A percentile compares a stretch with the other conserved stretches of the same genome.
Evolutionary conservation across 23 tunicate species (phyloP).

Genomic region (Oikopleura vanhoeffeni): DNA sequence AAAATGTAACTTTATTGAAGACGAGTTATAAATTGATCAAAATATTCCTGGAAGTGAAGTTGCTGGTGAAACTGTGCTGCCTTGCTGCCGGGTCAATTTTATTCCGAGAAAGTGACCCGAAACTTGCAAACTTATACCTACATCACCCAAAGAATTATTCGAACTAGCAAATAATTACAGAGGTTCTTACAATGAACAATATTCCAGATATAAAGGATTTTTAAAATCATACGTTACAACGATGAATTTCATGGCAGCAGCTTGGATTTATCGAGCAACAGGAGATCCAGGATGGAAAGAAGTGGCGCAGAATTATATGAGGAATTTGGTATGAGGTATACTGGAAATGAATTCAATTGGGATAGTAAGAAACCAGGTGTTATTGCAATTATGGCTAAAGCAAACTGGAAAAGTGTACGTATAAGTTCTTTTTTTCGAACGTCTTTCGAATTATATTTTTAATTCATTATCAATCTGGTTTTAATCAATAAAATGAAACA

Average conservation of each 20-base stretch:
- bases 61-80: conserved; percentile 84
- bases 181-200: background rate
- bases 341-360: background rate
- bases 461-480: no score
- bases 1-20: no score
- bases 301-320: background rate
- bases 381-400: background rate
- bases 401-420: background rate
- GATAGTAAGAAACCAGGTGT: background rate
- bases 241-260: conserved; percentile 68
- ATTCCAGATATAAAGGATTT: background rate
- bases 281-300: conserved; percentile 11
- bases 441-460: no score
- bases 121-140: conserved; percentile 24
- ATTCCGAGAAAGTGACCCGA: conserved; percentile 30
- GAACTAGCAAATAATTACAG: background rate
- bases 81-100: conserved; percentile 69
- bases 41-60: conserved; percentile 69
- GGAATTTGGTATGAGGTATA: background rate
- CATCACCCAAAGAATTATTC: background rate
- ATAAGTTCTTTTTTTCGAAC: no score
- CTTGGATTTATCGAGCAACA: conserved; percentile 73
- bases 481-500: no score
- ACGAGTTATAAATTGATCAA: conserved; percentile 35
- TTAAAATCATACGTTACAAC: conserved; percentile 30